These are phyloP conservation scores for Melopsittacus undulatus DNA, from an alignment of 2,797 vertebrate genomes.

Conservation along the genomic window DNA sequence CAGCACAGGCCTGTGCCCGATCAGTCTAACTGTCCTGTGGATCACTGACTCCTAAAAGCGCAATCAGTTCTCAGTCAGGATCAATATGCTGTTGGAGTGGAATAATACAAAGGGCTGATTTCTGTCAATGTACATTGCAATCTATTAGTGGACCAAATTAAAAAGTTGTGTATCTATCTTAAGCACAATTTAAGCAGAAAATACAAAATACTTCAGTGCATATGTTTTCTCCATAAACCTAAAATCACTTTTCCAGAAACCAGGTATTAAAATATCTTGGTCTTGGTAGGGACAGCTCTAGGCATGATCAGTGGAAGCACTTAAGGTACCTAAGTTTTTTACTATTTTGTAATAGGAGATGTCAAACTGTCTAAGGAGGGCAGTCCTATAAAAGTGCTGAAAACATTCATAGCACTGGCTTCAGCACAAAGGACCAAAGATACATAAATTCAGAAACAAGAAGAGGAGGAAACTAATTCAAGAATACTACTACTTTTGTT, in stretches of 20 bases:
- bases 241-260: neutral
- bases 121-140: neutral
- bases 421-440: neutral
- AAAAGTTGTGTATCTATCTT: neutral
- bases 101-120: neutral
- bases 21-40: neutral
- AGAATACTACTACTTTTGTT: neutral
- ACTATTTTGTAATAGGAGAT: neutral
- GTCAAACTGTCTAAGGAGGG: neutral
- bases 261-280: neutral
- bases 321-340: neutral
- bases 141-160: neutral
- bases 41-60: neutral
- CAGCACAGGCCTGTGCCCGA: neutral
- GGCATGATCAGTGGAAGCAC: neutral
- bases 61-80: neutral
- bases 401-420: neutral
- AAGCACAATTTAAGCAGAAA: neutral
- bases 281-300: neutral
- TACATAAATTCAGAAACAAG: neutral
- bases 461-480: neutral
- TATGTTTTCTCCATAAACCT: neutral
- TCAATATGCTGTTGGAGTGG: fast-evolving
- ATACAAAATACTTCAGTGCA: neutral
- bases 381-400: neutral